Evolutionary conservation across 2,113 vertebrate species (phyloP).

Genomic region (Hippopotamus amphibius): DNA sequence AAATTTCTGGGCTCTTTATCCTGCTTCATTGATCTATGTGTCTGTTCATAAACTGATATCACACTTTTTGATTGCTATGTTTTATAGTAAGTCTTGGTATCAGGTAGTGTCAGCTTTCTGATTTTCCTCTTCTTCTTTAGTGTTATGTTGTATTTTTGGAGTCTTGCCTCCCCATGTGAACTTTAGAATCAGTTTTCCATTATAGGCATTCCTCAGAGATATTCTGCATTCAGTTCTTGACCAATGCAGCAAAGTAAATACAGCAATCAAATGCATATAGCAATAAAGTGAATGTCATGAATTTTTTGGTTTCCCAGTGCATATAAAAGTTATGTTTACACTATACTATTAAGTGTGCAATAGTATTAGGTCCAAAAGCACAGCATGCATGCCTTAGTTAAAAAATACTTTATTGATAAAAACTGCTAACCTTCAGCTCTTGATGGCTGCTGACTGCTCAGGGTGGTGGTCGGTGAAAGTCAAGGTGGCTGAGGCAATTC

Average conservation of each 20-base stretch:
- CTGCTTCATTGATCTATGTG: not conserved
- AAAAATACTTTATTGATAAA: not conserved
- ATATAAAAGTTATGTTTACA: not conserved
- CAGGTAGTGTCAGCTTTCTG: not conserved
- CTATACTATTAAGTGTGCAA: not conserved
- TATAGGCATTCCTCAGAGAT: not conserved
- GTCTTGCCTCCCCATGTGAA: not conserved
- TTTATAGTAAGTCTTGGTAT: not conserved
- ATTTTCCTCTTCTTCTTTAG: not conserved
- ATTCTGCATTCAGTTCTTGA: not conserved
- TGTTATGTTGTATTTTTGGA: not conserved
- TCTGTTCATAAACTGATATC: not conserved
- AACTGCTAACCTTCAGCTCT: not conserved
- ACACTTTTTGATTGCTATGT: not conserved
- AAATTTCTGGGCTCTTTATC: not conserved
- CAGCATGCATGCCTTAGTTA: not conserved
- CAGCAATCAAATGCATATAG: not conserved
- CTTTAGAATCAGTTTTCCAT: not conserved
- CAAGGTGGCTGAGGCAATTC: not conserved
- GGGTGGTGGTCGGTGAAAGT: not conserved
- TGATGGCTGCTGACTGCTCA: not conserved
- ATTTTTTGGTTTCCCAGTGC: not conserved
- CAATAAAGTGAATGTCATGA: not conserved
- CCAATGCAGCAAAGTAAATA: not conserved
- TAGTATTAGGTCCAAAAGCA: not conserved